These are phyloP conservation scores for Drosophila kohkoa DNA, from an alignment of 1,140 invertebrate genomes.

Conservation along the genomic window DNA sequence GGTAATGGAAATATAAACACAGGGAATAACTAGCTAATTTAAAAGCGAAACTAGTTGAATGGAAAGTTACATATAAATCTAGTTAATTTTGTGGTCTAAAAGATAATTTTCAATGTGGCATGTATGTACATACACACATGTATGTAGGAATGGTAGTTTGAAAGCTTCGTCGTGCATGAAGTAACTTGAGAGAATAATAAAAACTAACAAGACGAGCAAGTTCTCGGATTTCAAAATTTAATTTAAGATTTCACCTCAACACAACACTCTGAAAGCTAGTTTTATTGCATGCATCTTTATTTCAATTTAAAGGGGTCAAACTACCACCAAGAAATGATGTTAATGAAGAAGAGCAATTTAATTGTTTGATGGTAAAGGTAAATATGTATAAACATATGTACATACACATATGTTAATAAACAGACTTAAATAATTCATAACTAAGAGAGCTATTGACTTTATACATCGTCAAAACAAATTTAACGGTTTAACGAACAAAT, in stretches of 20 bases:
- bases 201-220: no score
- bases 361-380: neutral
- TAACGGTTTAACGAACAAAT: no score
- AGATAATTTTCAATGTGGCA: conserved; percentile 24
- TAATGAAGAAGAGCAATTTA: conserved; percentile 33
- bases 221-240: no score
- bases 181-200: neutral
- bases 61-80: conserved; percentile 55
- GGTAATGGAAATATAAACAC: conserved; percentile 18
- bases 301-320: neutral
- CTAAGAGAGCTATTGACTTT: no score
- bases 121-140: no score
- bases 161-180: neutral
- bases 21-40: no score
- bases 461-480: no score
- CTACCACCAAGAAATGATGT: neutral
- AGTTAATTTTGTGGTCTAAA: conserved; percentile 32
- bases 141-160: conserved; percentile 29
- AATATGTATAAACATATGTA: no score
- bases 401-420: no score
- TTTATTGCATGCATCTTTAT: conserved; percentile 1
- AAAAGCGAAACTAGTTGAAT: conserved; percentile 59
- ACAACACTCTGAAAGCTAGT: neutral
- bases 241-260: no score
- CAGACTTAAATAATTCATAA: no score